Evolutionary conservation across 1,140 invertebrate genomes (phyloP).

Genomic region (Sinella curviseta): DNA sequence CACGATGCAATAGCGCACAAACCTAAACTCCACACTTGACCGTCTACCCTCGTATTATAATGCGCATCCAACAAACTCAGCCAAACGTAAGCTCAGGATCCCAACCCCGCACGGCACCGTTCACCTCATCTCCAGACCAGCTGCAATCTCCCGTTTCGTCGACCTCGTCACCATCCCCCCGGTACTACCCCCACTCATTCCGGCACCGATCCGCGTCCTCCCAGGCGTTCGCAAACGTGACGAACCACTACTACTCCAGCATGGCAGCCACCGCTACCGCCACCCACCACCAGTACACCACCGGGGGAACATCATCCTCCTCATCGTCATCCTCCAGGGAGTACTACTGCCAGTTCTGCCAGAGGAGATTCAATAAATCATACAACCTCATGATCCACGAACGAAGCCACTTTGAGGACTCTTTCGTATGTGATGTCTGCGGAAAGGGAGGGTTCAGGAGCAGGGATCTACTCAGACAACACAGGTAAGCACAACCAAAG

Average conservation of each 20-base stretch:
- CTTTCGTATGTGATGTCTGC: constrained; percentile 98
- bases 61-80: not conserved
- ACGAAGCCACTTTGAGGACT: constrained; percentile 92
- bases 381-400: constrained; percentile 99
- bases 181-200: not conserved
- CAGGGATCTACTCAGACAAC: constrained; percentile 92
- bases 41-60: not conserved
- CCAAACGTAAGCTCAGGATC: not conserved
- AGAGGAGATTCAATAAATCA: constrained; percentile 96
- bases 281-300: constrained; percentile 13
- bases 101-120: not conserved
- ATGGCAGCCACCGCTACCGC: constrained; percentile 2
- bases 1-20: not conserved
- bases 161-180: not conserved
- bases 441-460: constrained; percentile 92
- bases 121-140: not conserved
- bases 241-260: not conserved
- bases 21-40: not conserved
- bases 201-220: not conserved
- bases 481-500: constrained; percentile 72
- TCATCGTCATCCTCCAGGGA: constrained; percentile 67
- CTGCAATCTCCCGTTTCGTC: not conserved
- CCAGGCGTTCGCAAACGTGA: constrained; percentile 14
- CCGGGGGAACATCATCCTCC: constrained; percentile 6
- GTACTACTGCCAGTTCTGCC: constrained; percentile 98